Conservation (phyloP, 2,888 invertebrate species). For the Phalangium opilio region DNA sequence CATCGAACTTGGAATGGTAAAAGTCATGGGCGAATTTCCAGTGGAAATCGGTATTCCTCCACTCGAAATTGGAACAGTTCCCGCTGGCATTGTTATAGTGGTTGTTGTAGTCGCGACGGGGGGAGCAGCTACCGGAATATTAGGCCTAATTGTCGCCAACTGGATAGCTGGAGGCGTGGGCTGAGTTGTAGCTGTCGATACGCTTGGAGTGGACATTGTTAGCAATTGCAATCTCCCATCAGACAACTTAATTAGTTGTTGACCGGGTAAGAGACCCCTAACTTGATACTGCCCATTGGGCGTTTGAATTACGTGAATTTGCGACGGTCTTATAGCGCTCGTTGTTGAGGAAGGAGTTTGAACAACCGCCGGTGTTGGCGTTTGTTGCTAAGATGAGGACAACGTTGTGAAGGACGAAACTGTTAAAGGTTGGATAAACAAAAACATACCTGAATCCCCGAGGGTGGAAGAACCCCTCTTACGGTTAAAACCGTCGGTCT, state of each 20-base stretch:
- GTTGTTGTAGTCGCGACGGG: slow-evolving; percentile 19
- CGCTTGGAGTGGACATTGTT: slow-evolving; percentile 14
- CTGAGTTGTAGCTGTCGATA: slow-evolving; percentile 12
- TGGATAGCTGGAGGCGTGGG: slow-evolving; percentile 14
- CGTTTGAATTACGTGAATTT: slow-evolving; percentile 76
- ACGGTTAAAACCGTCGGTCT: too few relatives aligned
- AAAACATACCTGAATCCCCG: too few relatives aligned
- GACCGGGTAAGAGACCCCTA: slow-evolving; percentile 65
- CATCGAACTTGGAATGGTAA: too few relatives aligned
- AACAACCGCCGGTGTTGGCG: slow-evolving; percentile 6
- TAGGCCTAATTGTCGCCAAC: slow-evolving; percentile 13
- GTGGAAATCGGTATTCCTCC: neutral
- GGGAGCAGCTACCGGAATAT: slow-evolving; percentile 12
- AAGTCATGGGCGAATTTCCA: too few relatives aligned
- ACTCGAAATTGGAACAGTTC: neutral
- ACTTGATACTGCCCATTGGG: slow-evolving; percentile 85
- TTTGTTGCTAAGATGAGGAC: too few relatives aligned
- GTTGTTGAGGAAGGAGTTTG: slow-evolving; percentile 13
- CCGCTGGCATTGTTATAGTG: slow-evolving; percentile 10
- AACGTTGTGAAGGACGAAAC: too few relatives aligned
- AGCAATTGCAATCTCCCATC: slow-evolving; percentile 71
- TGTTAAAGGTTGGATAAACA: too few relatives aligned
- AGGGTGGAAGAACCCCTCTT: too few relatives aligned
- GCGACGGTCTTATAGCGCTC: slow-evolving; percentile 27
- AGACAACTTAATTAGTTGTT: slow-evolving; percentile 79